These are phyloP conservation scores for Tryphoninae sp. DNA, from an alignment of 2,888 invertebrate species.

Conservation along the genomic window DNA sequence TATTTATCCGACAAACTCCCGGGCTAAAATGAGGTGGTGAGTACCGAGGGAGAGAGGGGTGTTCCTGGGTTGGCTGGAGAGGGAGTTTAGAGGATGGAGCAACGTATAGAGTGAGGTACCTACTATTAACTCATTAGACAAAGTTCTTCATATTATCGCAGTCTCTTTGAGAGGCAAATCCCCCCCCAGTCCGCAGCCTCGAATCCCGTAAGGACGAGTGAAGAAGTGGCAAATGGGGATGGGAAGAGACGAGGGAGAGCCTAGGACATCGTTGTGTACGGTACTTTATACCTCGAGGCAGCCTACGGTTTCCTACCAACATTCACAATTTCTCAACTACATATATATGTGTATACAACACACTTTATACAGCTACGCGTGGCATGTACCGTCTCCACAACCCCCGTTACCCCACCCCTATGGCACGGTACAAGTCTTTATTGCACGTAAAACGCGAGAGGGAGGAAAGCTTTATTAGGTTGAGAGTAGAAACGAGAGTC, in stretches of 20 bases:
- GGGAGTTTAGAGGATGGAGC: not conserved
- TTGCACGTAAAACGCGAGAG: slow-evolving; percentile 41
- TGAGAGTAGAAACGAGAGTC: slow-evolving; percentile 36
- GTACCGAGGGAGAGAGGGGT: not conserved
- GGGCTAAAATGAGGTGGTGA: slow-evolving; percentile 51
- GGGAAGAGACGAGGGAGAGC: slow-evolving; percentile 12
- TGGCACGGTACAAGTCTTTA: slow-evolving; percentile 20
- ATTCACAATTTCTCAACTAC: slow-evolving; percentile 6
- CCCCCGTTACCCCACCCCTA: not conserved
- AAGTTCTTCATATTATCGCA: slow-evolving; percentile 73
- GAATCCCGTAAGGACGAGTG: slow-evolving; percentile 29
- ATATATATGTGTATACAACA: not conserved
- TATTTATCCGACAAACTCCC: slow-evolving; percentile 46
- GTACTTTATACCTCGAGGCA: slow-evolving; percentile 59
- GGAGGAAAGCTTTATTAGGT: slow-evolving; percentile 59
- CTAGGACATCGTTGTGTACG: not conserved
- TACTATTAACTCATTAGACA: slow-evolving; percentile 79
- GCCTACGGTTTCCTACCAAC: slow-evolving; percentile 59
- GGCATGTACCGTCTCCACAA: too few species aligned
- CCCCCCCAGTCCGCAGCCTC: not conserved
- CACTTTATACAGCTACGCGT: slow-evolving; percentile 6
- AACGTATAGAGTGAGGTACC: slow-evolving; percentile 68
- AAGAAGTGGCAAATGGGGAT: not conserved
- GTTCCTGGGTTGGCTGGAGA: too few species aligned
- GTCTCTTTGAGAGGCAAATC: slow-evolving; percentile 76